phyloP scores from a whole-genome alignment of 2,888 invertebrate genomes.

The Hydroisotoma schaefferi region DNA sequence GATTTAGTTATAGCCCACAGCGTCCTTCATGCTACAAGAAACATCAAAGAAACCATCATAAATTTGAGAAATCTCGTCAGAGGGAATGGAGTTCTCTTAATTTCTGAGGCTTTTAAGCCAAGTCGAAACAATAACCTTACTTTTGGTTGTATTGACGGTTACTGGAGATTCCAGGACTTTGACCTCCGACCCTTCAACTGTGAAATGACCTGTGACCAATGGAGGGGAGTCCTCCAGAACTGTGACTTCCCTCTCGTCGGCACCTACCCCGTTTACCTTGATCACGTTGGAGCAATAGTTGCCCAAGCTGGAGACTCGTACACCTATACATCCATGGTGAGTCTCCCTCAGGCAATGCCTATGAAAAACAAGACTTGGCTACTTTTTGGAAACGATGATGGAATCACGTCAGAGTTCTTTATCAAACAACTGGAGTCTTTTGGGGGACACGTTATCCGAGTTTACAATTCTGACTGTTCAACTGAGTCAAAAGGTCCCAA shows the following conservation, averaged over 20 bases:
- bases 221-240: constrained; percentile 13
- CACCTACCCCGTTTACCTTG: not conserved
- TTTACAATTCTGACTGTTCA: too few relatives aligned
- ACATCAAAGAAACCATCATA: constrained; percentile 8
- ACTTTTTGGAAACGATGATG: too few relatives aligned
- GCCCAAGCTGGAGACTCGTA: too few relatives aligned
- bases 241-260: constrained; percentile 10
- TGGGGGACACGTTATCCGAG: too few relatives aligned
- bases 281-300: constrained; percentile 3
- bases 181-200: constrained; percentile 21
- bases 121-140: constrained; percentile 14
- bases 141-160: constrained; percentile 28
- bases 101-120: constrained; percentile 15
- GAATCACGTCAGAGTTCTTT: too few relatives aligned
- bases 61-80: constrained; percentile 21
- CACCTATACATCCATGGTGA: too few relatives aligned
- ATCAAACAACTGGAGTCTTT: too few relatives aligned
- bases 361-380: too few relatives aligned
- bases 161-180: constrained; percentile 26
- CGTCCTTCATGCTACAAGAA: constrained; percentile 29
- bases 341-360: too few relatives aligned
- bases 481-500: constrained; percentile 11
- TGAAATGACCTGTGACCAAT: constrained; percentile 14
- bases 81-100: constrained; percentile 11
- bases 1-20: constrained; percentile 24